Evolutionary conservation across 2,113 vertebrate genomes (phyloP).

Genomic region (Oreotragus oreotragus): DNA sequence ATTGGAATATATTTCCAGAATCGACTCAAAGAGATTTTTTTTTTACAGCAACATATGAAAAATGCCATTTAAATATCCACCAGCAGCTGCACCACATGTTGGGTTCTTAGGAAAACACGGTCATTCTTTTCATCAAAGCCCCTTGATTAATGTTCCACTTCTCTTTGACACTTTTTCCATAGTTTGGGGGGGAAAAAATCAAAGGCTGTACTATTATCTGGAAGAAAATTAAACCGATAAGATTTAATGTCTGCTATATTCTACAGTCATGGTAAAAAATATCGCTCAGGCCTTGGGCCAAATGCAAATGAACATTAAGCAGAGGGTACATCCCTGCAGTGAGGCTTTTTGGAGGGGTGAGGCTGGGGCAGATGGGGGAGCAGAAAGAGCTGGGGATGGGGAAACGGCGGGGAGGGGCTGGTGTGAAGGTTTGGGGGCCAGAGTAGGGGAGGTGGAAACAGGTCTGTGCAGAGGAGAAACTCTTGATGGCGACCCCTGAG

Average conservation of each 20-base stretch:
- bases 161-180: conserved; percentile 77
- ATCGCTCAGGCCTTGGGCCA: conserved; percentile 19
- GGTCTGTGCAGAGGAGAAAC: background rate
- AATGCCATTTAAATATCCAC: conserved; percentile 77
- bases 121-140: conserved; percentile 74
- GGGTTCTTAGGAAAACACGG: conserved; percentile 71
- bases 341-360: background rate
- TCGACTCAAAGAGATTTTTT: conserved; percentile 69
- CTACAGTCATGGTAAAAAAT: conserved; percentile 30
- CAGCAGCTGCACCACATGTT: conserved; percentile 73
- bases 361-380: background rate
- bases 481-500: background rate
- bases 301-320: conserved; percentile 60
- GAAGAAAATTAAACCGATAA: conserved; percentile 74
- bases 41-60: conserved; percentile 75
- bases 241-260: conserved; percentile 72
- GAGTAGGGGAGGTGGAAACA: background rate
- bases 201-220: conserved; percentile 73
- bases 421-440: background rate
- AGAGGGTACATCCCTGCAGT: background rate
- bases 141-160: conserved; percentile 76
- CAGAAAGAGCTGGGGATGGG: background rate
- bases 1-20: conserved; percentile 76
- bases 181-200: conserved; percentile 54
- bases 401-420: background rate